Evolutionary conservation across 2,113 vertebrate species (phyloP).

Genomic region (Actinemys pallida): DNA sequence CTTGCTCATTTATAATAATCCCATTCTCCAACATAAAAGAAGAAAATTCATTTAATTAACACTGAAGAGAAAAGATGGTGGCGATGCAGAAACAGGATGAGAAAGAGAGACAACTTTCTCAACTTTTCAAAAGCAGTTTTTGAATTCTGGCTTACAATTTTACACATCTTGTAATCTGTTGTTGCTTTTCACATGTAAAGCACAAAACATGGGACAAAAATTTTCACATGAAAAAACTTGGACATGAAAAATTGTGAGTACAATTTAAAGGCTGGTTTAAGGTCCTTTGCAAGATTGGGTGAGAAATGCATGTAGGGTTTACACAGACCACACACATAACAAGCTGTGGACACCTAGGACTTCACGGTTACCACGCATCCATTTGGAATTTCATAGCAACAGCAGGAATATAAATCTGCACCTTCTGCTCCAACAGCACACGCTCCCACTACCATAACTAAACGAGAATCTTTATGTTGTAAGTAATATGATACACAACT

Average conservation of each 20-base stretch:
- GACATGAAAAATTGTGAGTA: neutral
- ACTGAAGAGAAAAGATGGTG: neutral
- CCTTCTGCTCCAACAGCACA: neutral
- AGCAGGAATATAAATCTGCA: neutral
- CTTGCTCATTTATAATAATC: neutral
- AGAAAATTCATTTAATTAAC: neutral
- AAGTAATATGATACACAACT: neutral
- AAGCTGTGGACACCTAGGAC: neutral
- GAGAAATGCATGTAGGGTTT: neutral
- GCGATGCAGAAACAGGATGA: neutral
- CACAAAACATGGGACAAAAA: neutral
- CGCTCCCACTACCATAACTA: neutral
- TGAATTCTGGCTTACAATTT: neutral
- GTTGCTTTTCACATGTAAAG: neutral
- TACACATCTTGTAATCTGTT: neutral
- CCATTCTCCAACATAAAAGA: neutral
- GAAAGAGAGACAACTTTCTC: neutral
- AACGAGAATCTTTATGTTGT: neutral
- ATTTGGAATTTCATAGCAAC: neutral
- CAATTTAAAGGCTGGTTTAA: neutral
- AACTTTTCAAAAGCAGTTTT: neutral
- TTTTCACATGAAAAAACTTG: accelerated
- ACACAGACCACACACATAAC: neutral
- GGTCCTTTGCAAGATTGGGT: neutral
- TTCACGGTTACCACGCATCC: neutral